Percentiles rank a stretch among this genome's conserved stretches.
Evolutionary conservation across 2,888 invertebrate genomes (phyloP).

Genomic region (Agonopterix arenella): DNA sequence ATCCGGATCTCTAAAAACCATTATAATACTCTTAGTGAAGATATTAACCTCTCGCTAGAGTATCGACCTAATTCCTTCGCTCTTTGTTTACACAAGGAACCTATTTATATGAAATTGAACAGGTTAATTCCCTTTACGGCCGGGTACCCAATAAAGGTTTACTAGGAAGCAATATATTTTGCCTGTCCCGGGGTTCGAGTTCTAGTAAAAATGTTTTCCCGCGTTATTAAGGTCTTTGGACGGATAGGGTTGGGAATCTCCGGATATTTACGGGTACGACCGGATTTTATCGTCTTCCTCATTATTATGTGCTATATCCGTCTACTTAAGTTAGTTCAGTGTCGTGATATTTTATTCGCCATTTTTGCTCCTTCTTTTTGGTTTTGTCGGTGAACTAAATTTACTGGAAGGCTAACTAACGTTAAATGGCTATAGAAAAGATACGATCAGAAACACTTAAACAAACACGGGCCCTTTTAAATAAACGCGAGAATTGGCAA

Average conservation of each 20-base stretch:
- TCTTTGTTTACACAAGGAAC: slow-evolving; percentile 16
- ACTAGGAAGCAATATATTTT: slow-evolving; percentile 22
- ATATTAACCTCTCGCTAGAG: not conserved
- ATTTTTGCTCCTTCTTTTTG: no score
- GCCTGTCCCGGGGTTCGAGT: slow-evolving; percentile 9
- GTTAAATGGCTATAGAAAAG: no score
- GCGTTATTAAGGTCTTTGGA: slow-evolving; percentile 13
- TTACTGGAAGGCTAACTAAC: no score
- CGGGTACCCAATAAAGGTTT: slow-evolving; percentile 25
- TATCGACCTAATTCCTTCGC: slow-evolving; percentile 4
- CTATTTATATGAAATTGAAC: slow-evolving; percentile 24
- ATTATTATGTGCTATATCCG: no score
- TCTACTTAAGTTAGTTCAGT: no score
- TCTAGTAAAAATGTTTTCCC: slow-evolving; percentile 16
- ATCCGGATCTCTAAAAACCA: no score
- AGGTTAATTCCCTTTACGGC: slow-evolving; percentile 26
- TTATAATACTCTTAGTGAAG: not conserved
- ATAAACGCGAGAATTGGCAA: no score
- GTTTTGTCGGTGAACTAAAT: no score
- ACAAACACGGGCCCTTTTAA: no score
- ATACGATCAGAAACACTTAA: no score
- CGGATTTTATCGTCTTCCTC: not conserved
- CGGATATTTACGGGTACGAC: not conserved
- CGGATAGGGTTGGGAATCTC: not conserved
- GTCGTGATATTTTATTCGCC: not conserved